Conservation (phyloP, 2,113 vertebrate genomes). For the Athene noctua region DNA sequence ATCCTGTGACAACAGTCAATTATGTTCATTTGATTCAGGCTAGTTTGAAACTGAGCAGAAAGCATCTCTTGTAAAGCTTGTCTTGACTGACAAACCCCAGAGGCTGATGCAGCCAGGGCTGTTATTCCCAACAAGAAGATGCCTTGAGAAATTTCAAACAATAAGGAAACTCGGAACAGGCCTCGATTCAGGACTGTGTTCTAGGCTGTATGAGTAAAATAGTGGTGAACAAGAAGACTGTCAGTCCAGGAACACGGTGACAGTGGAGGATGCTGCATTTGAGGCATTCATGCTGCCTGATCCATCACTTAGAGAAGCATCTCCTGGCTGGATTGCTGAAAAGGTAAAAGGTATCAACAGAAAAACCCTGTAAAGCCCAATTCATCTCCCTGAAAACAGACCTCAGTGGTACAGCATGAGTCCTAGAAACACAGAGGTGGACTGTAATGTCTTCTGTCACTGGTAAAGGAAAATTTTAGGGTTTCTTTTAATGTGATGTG, state of each 20-base stretch:
- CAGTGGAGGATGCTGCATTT: background rate
- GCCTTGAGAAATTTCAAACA: slow-evolving; percentile 36
- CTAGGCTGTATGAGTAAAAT: background rate
- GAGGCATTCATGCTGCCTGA: background rate
- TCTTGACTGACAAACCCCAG: slow-evolving; percentile 50
- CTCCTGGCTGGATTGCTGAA: background rate
- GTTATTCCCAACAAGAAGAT: background rate
- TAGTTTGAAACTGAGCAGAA: slow-evolving; percentile 50
- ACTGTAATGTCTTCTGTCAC: background rate
- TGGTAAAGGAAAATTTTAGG: background rate
- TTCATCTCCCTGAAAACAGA: background rate
- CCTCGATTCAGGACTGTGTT: background rate
- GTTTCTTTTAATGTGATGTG: background rate
- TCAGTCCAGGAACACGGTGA: background rate
- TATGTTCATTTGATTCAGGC: background rate
- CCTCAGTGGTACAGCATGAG: background rate
- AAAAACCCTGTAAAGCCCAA: background rate
- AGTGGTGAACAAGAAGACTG: background rate
- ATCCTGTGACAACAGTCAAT: slow-evolving; percentile 31
- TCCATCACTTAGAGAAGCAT: background rate
- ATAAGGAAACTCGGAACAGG: background rate
- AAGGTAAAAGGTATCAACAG: background rate
- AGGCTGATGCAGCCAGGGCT: background rate
- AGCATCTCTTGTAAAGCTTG: background rate
- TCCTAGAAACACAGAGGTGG: background rate